phyloP scores from a whole-genome alignment of 2,797 vertebrate species.

The Iguana delicatissima region DNA sequence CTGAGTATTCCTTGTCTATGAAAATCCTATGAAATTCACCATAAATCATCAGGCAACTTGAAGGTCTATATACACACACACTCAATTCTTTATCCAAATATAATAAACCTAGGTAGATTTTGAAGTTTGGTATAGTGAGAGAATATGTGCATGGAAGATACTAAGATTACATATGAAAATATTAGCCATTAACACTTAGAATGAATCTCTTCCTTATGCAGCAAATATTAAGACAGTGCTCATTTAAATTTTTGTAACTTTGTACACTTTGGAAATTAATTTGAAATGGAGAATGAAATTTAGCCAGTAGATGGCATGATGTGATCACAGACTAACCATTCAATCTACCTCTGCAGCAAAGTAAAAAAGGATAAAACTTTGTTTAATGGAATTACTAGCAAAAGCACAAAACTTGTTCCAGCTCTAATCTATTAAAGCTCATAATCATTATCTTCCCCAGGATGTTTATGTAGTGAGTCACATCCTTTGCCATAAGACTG shows the following conservation, averaged over 20 bases:
- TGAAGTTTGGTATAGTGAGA: not conserved
- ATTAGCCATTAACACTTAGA: not conserved
- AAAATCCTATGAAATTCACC: too few species aligned
- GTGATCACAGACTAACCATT: constrained; percentile 28
- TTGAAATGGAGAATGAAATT: not conserved
- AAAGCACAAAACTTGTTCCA: not conserved
- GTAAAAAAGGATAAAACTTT: not conserved
- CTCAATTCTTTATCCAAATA: not conserved
- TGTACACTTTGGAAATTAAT: not conserved
- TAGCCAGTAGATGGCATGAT: constrained; percentile 59
- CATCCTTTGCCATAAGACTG: not conserved
- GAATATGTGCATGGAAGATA: not conserved
- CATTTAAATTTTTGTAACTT: not conserved
- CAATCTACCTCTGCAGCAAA: not conserved
- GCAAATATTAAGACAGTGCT: not conserved
- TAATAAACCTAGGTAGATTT: not conserved
- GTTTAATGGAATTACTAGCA: not conserved
- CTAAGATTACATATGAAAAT: not conserved
- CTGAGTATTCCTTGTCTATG: too few species aligned
- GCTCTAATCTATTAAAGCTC: not conserved
- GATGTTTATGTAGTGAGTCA: not conserved
- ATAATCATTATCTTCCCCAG: not conserved
- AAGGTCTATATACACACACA: too few species aligned
- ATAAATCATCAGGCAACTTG: too few species aligned
- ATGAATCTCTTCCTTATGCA: not conserved